These are phyloP conservation scores for Rhagoletis pomonella DNA, from an alignment of 1,140 invertebrate species.

Conservation along the genomic window DNA sequence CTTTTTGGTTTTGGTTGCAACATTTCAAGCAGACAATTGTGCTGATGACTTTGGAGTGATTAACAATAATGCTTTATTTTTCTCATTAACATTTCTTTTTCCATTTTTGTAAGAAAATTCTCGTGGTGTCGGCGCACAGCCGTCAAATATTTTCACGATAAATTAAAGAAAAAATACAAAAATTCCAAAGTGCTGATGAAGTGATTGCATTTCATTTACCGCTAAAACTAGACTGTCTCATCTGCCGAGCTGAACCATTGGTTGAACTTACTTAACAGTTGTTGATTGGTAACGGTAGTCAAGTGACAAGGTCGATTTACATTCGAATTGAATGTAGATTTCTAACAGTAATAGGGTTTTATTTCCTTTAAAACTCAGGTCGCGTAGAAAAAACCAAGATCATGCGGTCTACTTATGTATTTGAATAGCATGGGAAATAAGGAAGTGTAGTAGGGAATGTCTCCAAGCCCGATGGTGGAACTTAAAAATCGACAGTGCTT, in stretches of 20 bases:
- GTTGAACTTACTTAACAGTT: background rate
- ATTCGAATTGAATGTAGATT: background rate
- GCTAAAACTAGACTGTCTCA: slow-evolving; percentile 16
- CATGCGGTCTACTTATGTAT: too few relatives aligned
- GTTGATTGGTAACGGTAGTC: background rate
- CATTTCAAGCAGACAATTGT: background rate
- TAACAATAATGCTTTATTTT: background rate
- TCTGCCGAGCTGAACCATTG: background rate
- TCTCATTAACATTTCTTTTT: background rate
- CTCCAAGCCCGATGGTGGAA: too few relatives aligned
- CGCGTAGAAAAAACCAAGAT: too few relatives aligned
- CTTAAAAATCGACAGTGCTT: too few relatives aligned
- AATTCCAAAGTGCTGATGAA: background rate
- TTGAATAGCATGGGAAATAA: too few relatives aligned
- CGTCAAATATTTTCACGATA: background rate
- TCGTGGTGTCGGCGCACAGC: background rate
- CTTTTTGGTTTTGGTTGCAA: background rate
- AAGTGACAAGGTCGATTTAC: slow-evolving; percentile 1
- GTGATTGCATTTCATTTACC: slow-evolving; percentile 10
- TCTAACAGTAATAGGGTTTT: too few relatives aligned
- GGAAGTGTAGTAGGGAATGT: too few relatives aligned
- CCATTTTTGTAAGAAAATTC: background rate
- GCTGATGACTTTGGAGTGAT: background rate
- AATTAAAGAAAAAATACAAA: slow-evolving; percentile 2
- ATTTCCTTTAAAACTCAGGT: too few relatives aligned